Conservation (phyloP, 1,140 invertebrate genomes). For the Brachionus rotundiformis region DNA sequence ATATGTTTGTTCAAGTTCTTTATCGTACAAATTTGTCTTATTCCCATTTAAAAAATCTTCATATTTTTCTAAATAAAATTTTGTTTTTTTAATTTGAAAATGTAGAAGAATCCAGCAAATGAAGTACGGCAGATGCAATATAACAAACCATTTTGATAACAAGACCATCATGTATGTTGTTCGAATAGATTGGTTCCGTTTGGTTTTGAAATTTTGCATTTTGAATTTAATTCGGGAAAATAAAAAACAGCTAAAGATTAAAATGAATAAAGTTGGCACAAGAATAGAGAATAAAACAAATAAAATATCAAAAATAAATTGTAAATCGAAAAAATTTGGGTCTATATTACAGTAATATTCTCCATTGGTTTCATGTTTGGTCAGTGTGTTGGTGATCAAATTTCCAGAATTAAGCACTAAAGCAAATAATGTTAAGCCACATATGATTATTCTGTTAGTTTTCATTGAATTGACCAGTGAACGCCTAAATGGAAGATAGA, state of each 20-base stretch:
- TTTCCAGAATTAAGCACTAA: neutral
- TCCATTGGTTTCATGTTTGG: constrained; percentile 15
- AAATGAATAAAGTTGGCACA: constrained; percentile 18
- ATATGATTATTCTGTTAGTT: neutral
- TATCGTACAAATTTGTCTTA: too few species aligned
- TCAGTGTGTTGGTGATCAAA: constrained; percentile 4
- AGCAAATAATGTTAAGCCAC: neutral
- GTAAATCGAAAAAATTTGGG: neutral
- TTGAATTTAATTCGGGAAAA: constrained; percentile 22
- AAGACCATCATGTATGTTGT: constrained; percentile 27
- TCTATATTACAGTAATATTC: constrained; percentile 25
- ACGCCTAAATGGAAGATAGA: neutral
- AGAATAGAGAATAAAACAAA: constrained; percentile 27
- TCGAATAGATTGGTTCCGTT: neutral
- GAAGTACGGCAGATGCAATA: constrained; percentile 31
- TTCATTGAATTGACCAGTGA: neutral
- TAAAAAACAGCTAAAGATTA: constrained; percentile 9
- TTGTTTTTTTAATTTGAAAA: constrained; percentile 4
- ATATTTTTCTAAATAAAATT: neutral
- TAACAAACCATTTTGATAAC: constrained; percentile 30
- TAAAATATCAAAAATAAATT: constrained; percentile 39
- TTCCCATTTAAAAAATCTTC: neutral
- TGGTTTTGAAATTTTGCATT: neutral
- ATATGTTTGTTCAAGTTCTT: too few species aligned
- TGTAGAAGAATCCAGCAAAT: constrained; percentile 8